Base-by-base conservation (phyloP, 2,797 vertebrate genomes). In the Manis javanica region DNA sequence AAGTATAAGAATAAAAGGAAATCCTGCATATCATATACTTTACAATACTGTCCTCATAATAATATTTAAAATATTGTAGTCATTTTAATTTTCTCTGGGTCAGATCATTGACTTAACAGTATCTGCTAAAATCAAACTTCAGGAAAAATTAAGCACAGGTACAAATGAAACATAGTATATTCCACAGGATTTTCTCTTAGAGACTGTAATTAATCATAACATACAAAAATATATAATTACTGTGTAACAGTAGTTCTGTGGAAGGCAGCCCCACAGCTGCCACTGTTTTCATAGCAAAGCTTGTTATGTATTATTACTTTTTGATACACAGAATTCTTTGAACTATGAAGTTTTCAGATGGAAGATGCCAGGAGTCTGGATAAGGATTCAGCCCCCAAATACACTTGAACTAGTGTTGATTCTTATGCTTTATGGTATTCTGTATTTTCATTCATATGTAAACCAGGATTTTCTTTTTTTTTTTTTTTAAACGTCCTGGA, bases 381-480 rank as follows among this genome's bases (percentile, higher is more conserved):
- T 90, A 55, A 94, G 19, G 24, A 78, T 63, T 89, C 21, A 86
- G 42, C 37, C 53, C 23, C 26, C 31, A 68, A 37, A 49, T 77
- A 63, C 0, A 31, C 10, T 34, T 71, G 34, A 83, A 68, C 19
- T 87, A 39, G 6, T 84, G 4, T 79, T 93, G 39, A 84, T 92
- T 94, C 37, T 86, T 95, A 55, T 39, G 51, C 49, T 82, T 95
- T 79, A 75, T 11, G 68, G 3, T 75, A 87, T 39, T 97, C 51
- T 85, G 16, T 75, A 34, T 95, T 90, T 96, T 88, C 63, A 78
- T 90, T 92, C 37, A 92, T 18, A 77, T 88, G 88, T 93, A 96
- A 93, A 87, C n/a, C 42, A 74, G 14, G 46, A 71, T 57, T 83
- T 87, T 34, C 49, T 49, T 66, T 16, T 14, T 51, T 11, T 64